Conservation (phyloP, 1,140 invertebrate genomes). For the Chymomyza costata region DNA sequence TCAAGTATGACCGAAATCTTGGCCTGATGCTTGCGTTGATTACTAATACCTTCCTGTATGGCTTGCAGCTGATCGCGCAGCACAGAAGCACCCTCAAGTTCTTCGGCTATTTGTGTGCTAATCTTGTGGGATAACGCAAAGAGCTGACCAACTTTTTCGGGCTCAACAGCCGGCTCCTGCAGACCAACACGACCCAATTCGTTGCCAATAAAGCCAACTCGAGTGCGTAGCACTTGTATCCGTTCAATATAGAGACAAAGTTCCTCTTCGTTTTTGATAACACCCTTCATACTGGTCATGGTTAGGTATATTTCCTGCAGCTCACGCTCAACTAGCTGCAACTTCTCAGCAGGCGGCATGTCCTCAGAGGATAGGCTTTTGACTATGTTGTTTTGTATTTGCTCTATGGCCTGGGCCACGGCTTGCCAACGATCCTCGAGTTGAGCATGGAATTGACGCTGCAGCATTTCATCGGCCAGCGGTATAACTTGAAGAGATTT, state of each 20-base stretch:
- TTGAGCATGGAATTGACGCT: constrained; percentile 85
- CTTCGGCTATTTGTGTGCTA: constrained; percentile 83
- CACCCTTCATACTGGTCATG: constrained; percentile 83
- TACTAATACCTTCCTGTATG: constrained; percentile 81
- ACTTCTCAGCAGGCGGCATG: constrained; percentile 82
- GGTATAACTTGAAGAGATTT: constrained; percentile 85
- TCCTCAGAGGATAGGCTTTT: constrained; percentile 83
- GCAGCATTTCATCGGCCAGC: constrained; percentile 86
- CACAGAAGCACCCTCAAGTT: constrained; percentile 82
- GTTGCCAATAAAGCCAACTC: constrained; percentile 85
- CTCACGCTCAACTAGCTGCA: constrained; percentile 84
- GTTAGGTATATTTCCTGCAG: constrained; percentile 81
- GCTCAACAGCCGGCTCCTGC: constrained; percentile 81
- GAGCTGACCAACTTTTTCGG: constrained; percentile 84
- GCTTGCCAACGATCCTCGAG: constrained; percentile 85
- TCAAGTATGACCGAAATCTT: constrained; percentile 80
- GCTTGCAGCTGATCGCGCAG: constrained; percentile 83
- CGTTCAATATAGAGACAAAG: constrained; percentile 86
- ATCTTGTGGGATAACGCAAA: constrained; percentile 82
- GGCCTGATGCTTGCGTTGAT: constrained; percentile 81
- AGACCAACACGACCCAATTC: constrained; percentile 85
- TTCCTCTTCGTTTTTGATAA: constrained; percentile 88
- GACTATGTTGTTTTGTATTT: constrained; percentile 81
- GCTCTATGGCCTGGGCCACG: constrained; percentile 80
- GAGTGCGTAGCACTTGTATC: constrained; percentile 83